Percentiles rank a stretch among this genome's conserved stretches.
These are phyloP conservation scores for Caenorhabditis remanei DNA, from an alignment of 1,140 invertebrate genomes.

Conservation along the genomic window DNA sequence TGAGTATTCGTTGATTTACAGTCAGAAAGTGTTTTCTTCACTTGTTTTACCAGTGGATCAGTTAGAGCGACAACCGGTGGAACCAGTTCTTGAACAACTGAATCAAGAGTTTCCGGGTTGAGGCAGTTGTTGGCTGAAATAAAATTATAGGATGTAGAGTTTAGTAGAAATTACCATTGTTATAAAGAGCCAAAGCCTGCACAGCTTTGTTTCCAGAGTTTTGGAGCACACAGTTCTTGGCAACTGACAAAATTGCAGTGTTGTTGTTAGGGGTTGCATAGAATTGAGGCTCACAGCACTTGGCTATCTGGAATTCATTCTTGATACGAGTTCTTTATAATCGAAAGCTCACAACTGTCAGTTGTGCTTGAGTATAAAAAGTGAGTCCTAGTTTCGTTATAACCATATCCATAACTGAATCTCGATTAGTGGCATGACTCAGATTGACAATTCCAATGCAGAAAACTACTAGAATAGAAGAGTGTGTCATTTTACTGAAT, in stretches of 20 bases:
- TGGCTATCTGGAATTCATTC: constrained; percentile 20
- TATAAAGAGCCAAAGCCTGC: neutral
- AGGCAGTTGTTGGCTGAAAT: constrained; percentile 1
- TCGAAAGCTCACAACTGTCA: neutral
- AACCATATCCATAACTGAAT: neutral
- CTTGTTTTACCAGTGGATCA: neutral
- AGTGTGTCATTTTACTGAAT: neutral
- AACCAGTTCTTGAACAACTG: neutral
- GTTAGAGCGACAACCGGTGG: neutral
- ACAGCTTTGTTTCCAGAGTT: constrained; percentile 32
- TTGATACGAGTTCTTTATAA: too few species aligned
- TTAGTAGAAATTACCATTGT: neutral
- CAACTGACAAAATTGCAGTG: neutral
- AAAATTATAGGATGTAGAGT: neutral
- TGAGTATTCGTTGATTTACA: neutral
- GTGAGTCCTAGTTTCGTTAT: neutral
- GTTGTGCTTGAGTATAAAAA: neutral
- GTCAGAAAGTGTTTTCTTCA: neutral
- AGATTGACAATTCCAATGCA: neutral
- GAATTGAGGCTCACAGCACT: constrained; percentile 11
- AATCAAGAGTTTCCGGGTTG: constrained; percentile 4
- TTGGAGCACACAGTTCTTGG: neutral
- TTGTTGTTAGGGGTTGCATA: constrained; percentile 25
- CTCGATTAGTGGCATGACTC: neutral
- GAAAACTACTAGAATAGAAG: neutral